A percentile compares a stretch with the other conserved stretches of the same genome.
These are phyloP conservation scores for Corythaeola cristata DNA, from an alignment of 2,113 vertebrate species.

Conservation along the genomic window DNA sequence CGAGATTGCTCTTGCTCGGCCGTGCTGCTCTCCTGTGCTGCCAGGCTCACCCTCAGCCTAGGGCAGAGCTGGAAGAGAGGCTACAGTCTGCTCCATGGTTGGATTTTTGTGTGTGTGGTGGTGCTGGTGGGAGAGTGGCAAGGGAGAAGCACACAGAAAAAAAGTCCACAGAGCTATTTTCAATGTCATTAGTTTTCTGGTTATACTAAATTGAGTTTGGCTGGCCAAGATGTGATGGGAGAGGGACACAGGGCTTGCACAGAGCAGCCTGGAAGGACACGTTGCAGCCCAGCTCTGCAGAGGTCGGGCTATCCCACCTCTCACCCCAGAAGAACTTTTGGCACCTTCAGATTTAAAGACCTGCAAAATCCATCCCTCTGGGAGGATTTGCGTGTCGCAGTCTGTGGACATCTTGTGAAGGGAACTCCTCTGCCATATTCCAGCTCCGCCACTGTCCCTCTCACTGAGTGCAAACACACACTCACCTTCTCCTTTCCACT, in stretches of 20 bases:
- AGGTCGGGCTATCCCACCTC: neutral
- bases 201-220: neutral
- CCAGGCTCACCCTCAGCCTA: neutral
- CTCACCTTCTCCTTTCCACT: neutral
- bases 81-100: neutral
- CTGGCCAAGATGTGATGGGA: neutral
- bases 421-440: neutral
- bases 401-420: neutral
- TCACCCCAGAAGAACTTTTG: neutral
- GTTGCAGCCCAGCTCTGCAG: neutral
- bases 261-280: neutral
- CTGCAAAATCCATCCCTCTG: neutral
- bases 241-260: neutral
- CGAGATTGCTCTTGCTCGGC: neutral
- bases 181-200: neutral
- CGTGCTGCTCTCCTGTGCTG: neutral
- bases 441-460: neutral
- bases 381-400: neutral
- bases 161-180: neutral
- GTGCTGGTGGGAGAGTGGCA: neutral
- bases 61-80: neutral
- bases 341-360: neutral
- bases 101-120: neutral
- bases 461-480: neutral
- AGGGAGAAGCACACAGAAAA: neutral